Evolutionary conservation across 2,113 vertebrate genomes (phyloP).

Genomic region (Alligator sinensis): DNA sequence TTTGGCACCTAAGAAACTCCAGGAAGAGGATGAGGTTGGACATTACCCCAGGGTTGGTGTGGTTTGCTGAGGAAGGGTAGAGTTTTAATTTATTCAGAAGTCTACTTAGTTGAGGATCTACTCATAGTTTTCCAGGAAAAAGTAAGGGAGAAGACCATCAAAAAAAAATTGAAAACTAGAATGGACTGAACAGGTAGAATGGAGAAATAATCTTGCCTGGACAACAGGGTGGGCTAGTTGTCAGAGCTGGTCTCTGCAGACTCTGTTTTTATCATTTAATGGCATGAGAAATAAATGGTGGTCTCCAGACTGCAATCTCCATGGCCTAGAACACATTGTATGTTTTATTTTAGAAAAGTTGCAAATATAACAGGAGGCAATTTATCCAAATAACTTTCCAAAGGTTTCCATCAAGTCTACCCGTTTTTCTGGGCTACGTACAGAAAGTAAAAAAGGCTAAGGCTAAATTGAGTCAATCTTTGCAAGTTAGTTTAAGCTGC

Average conservation of each 20-base stretch:
- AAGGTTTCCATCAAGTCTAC: neutral
- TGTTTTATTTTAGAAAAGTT: neutral
- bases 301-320: neutral
- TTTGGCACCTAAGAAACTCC: slow-evolving; percentile 29
- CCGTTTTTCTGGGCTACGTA: neutral
- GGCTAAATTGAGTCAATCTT: no score
- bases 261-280: no score
- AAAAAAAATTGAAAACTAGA: neutral
- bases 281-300: no score
- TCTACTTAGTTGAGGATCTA: neutral
- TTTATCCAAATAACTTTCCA: neutral
- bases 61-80: slow-evolving; percentile 6
- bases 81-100: neutral
- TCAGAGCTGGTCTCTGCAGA: no score
- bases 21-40: slow-evolving; percentile 25
- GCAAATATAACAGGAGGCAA: neutral
- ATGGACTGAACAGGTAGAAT: neutral
- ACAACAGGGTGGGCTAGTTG: neutral
- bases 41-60: neutral
- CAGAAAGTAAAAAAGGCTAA: no score
- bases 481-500: no score
- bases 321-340: neutral
- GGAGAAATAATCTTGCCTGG: neutral
- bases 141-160: neutral
- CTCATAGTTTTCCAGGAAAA: neutral